Evolutionary conservation across 2,888 invertebrate genomes (phyloP), one percentile per base, ranked within the genome.

Genomic region (Apamea epomidion): DNA sequence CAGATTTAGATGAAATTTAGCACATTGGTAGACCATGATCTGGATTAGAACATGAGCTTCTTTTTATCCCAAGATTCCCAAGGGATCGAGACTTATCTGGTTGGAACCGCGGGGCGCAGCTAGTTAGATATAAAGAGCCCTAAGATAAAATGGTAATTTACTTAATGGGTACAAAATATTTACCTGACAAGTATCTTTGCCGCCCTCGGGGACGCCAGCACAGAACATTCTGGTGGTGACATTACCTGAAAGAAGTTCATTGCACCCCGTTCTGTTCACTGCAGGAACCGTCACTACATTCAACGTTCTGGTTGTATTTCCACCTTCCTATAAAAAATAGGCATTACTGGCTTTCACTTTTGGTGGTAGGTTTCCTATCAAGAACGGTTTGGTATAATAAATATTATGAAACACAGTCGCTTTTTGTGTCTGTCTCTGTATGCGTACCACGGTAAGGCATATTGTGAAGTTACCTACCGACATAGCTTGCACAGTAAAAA

Each of bases 151-250:
- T n/a, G 25, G 25, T 25, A 58, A 25, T 64, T 29, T 58, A 58
- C 16, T 42, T 8, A 18, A n/a, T n/a, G n/a, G n/a, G n/a, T 4
- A 60, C 7, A 58, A 67, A 62, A 45, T 60, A 37, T 48, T 77
- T 78, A 96, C 97, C 95, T 96, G 96, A 80, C 96, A 97, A 25
- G 96, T 93, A 87, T 97, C 96, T 84, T 95, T 95, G n/a, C 96
- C 96, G 0, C 95, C 96, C 87, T 92, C 91, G 14, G 94, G 90
- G 0, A 92, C 80, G 0, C 96, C 96, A 1, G 96, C 97, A 83
- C 97, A 97, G 74, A 96, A 90, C 95, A 96, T 96, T 69, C 94
- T 91, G 0, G 86, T 71, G 0, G 96, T 96, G 45, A 97, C 90
- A 1, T 60, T 51, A 5, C 82, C 76, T 10, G 69, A 69, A 51